phyloP scores from a whole-genome alignment of 2,888 invertebrate genomes.

The Erebia palarica region DNA sequence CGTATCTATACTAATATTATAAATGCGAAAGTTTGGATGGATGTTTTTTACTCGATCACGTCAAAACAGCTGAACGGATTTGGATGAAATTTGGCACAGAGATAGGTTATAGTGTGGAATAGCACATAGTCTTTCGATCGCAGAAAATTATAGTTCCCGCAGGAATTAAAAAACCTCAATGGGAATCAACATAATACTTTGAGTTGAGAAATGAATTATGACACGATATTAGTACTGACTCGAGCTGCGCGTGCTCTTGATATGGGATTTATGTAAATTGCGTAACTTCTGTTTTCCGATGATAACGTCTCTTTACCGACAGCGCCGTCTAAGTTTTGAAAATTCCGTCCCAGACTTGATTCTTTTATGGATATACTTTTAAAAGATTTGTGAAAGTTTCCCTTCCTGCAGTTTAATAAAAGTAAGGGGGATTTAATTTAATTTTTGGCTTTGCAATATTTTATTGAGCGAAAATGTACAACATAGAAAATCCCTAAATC shows the following conservation, averaged over 20 bases:
- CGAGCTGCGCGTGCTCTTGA: constrained; percentile 11
- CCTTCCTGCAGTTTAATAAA: constrained; percentile 17
- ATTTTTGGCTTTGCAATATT: background rate
- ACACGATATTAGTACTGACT: constrained; percentile 10
- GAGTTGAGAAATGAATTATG: background rate
- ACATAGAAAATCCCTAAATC: background rate
- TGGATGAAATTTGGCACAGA: too few relatives aligned
- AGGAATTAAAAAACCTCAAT: background rate
- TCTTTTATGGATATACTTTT: constrained; percentile 20
- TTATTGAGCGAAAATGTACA: background rate
- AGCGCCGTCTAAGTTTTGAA: constrained; percentile 16
- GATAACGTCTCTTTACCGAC: constrained; percentile 18
- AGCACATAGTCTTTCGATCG: too few relatives aligned
- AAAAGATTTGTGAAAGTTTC: constrained; percentile 16
- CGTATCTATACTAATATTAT: too few relatives aligned
- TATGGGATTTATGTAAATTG: constrained; percentile 22
- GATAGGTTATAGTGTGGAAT: too few relatives aligned
- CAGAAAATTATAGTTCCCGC: too few relatives aligned
- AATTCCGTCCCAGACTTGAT: constrained; percentile 16
- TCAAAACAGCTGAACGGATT: too few relatives aligned
- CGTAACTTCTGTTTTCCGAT: constrained; percentile 19
- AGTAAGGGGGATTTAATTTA: constrained; percentile 6
- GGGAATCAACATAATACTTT: background rate
- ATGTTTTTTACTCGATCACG: too few relatives aligned
- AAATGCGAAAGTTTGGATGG: too few relatives aligned